Evolutionary conservation across 2,888 invertebrate species (phyloP).

Genomic region (Chesias legatella): DNA sequence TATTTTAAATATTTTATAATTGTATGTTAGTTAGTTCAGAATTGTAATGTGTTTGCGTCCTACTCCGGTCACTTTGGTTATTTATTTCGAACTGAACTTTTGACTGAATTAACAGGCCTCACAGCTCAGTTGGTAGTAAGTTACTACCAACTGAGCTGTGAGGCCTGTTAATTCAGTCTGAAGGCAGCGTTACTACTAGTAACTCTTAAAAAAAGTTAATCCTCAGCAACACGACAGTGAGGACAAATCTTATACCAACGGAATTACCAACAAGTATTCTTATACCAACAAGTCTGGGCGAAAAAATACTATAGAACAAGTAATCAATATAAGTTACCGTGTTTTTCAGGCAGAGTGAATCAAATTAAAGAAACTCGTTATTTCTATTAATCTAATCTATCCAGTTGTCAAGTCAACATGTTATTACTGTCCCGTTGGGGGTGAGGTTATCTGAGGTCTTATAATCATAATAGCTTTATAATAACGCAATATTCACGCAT

Average conservation of each 20-base stretch:
- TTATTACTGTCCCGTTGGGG: constrained; percentile 35
- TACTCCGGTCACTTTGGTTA: constrained; percentile 7
- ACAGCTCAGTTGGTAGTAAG: background rate
- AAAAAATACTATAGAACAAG: too few relatives aligned
- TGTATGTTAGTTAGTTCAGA: constrained; percentile 14
- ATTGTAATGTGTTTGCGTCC: background rate
- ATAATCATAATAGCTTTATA: constrained; percentile 17
- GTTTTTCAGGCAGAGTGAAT: too few relatives aligned
- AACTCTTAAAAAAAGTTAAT: too few relatives aligned
- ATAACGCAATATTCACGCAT: constrained; percentile 16
- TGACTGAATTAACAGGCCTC: background rate
- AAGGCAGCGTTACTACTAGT: too few relatives aligned
- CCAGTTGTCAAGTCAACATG: constrained; percentile 41
- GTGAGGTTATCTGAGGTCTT: constrained; percentile 32
- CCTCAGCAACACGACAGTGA: too few relatives aligned
- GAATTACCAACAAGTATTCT: too few relatives aligned
- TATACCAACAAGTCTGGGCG: too few relatives aligned
- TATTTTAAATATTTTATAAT: constrained; percentile 38
- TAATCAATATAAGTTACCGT: background rate
- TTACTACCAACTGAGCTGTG: background rate
- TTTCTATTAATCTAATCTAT: constrained; percentile 7
- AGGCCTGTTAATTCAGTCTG: too few relatives aligned
- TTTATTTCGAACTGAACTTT: too few relatives aligned
- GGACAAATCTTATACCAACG: too few relatives aligned
- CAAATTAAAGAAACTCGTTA: background rate